Conservation (phyloP, 2,113 vertebrate genomes). For the Sinocyclocheilus anophthalmus region DNA sequence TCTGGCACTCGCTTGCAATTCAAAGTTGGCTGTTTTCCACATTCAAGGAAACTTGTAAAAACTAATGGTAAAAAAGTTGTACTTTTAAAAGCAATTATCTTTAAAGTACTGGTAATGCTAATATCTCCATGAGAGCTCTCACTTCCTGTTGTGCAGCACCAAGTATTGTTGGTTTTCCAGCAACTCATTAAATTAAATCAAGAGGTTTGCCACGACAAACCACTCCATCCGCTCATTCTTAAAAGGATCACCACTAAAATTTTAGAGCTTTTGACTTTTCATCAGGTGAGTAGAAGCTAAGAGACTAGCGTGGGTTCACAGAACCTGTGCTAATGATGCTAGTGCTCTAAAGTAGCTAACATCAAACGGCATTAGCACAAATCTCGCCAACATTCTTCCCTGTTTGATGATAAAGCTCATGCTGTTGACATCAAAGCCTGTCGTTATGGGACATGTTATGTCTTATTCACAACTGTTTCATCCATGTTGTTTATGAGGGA, state of each 20-base stretch:
- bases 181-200: neutral
- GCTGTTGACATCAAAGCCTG: conserved; percentile 50
- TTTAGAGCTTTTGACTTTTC: neutral
- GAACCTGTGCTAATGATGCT: conserved; percentile 28
- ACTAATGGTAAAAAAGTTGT: neutral
- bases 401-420: conserved; percentile 35
- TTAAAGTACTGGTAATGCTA: neutral
- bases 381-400: conserved; percentile 15
- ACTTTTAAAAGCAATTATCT: neutral
- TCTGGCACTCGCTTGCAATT: neutral
- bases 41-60: neutral
- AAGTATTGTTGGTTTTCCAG: neutral
- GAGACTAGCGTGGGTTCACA: neutral
- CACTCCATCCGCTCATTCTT: neutral
- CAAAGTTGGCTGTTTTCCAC: neutral
- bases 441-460: conserved; percentile 34
- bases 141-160: neutral
- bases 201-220: neutral
- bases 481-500: conserved; percentile 16
- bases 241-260: neutral
- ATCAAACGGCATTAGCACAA: conserved; percentile 39
- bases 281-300: neutral
- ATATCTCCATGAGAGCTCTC: neutral
- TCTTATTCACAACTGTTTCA: conserved; percentile 43
- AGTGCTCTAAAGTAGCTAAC: conserved; percentile 12